Evolutionary conservation across 2,888 invertebrate genomes (phyloP).

Genomic region (Luperina nickerlii): DNA sequence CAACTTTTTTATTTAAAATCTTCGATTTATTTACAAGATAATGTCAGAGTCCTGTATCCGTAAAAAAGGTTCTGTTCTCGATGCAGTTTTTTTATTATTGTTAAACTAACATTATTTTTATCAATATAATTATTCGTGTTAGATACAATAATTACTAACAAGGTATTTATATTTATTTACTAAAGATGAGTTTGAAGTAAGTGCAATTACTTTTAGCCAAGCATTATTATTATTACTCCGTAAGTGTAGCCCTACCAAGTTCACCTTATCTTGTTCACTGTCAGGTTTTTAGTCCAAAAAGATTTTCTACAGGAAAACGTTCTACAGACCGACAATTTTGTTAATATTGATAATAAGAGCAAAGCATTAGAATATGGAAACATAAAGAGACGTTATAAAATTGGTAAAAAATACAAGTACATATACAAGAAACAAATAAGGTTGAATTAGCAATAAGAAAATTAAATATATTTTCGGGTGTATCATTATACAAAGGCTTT

Average conservation of each 20-base stretch:
- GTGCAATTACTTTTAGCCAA: not conserved
- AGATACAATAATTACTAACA: not conserved
- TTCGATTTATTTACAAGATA: not conserved
- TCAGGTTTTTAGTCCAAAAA: constrained; percentile 5
- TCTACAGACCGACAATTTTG: constrained; percentile 28
- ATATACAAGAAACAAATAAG: not conserved
- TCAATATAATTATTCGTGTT: not conserved
- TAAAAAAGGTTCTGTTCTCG: not conserved
- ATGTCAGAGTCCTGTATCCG: not conserved
- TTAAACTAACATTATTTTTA: not conserved
- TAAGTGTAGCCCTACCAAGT: not conserved
- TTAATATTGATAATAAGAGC: constrained; percentile 28
- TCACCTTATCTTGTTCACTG: constrained; percentile 18
- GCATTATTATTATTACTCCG: not conserved
- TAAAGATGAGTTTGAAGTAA: not conserved
- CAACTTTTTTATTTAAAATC: not conserved
- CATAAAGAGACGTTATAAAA: not conserved
- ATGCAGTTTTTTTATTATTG: not conserved
- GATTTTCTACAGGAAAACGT: constrained; percentile 7
- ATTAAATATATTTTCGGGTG: not conserved
- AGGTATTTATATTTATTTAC: not conserved
- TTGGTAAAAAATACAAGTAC: not conserved
- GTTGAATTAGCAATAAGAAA: not conserved
- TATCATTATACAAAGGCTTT: not conserved
- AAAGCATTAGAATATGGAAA: constrained; percentile 40